Evolutionary conservation across 2,797 vertebrate genomes (phyloP), one percentile per base, ranked within the genome.

Genomic region (Chrosomus eos): DNA sequence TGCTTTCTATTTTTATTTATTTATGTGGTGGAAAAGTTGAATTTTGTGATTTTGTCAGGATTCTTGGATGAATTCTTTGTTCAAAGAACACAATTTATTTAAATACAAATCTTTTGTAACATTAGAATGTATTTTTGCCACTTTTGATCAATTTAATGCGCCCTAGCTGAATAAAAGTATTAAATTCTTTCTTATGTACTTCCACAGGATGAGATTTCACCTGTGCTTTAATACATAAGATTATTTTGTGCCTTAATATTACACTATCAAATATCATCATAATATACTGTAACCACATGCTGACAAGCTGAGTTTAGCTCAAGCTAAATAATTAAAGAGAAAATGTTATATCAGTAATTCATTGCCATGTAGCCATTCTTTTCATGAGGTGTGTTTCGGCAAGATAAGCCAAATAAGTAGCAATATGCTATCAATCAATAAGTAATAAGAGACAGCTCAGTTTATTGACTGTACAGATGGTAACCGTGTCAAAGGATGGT

Each of bases 401-500:
- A 80, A n/a, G 7, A 68, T 10, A 67, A 40, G 33, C 26, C 33
- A 84, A 76, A 81, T 64, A 84, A 68, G 62, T 68, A 38, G 18
- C 23, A 60, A 75, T 31, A 7, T 7, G 60, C 43, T 33, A 7
- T n/a, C 40, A 87, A 43, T 81, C 26, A 87, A 87, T 62, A 40
- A n/a, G 36, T 38, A 83, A 62, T 62, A 87, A 33, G 21, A 73
- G 73, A 51, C 31, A 43, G 31, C 38, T 51, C n/a, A 31, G 33
- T 70, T 84, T 23, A 77, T 43, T 21, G 28, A 55, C 3, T 77
- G 23, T 73, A 76, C 36, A 66, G 21, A 26, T 70, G 43, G 1
- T 74, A n/a, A 40, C 23, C 7, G 11, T 71, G 79, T 85, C 80
- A 86, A 81, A 45, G 86, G 89, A 90, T 90, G 88, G 89, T 21